Base-by-base conservation (phyloP, 2,113 vertebrate species). In the Lagenorhynchus albirostris region DNA sequence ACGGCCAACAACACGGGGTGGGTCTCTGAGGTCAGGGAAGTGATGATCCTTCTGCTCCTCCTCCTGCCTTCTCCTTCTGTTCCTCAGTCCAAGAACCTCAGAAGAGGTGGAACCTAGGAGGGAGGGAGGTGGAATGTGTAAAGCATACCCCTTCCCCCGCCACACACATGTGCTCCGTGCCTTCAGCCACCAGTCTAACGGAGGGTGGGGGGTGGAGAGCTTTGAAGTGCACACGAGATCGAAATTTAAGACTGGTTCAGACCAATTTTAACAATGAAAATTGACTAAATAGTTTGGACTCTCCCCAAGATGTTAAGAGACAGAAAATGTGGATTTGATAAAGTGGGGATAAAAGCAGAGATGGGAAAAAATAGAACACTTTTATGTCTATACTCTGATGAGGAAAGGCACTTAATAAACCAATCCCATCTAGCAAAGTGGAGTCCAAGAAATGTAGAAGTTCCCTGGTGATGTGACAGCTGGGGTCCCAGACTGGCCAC, bases 211-310 rank as follows among this genome's bases (percentile, higher is more conserved):
- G 13, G 2, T 17, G 21, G 50, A 90, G 29, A 74, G 31, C 20
- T 93, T 55, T 73, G 79, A 63, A 50, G 1, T 26, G 79, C 80
- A 50, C 55, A 3, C 4, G 38, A 77, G 63, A 44, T 55, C 25
- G 31, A 86, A 62, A 92, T 60, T 60, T 67, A 95, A 86, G 89
- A 65, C 38, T 33, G 15, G 6, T 20, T 36, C 41, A 60, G 55
- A 79, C 50, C 47, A 74, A 62, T 38, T 89, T 93, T 70, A 87
- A 92, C 65, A 38, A 67, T 55, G 89, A 80, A 84, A 93, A 73
- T 36, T 81, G 60, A 85, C 29, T 38, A 44, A 63, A 80, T 83
- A 17, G 21, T 84, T 96, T 84, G 50, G 58, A 87, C 83, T 91
- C 60, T 81, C 36, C n/a, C 62, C 7, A 60, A 63, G 58, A 87